Conservation (phyloP, 1,140 invertebrate species). For the Araneus ventricosus region DNA sequence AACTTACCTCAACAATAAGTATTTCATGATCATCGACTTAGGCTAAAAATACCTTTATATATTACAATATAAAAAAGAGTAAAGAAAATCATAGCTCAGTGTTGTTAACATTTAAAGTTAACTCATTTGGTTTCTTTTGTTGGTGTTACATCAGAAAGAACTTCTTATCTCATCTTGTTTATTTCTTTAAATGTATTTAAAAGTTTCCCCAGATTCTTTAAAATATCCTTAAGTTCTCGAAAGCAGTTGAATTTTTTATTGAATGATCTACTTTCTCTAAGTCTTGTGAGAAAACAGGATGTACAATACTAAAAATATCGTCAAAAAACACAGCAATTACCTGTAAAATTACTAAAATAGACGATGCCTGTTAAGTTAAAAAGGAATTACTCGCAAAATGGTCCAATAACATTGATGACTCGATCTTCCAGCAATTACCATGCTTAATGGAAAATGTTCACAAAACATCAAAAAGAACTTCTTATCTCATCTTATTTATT, state of each 20-base stretch:
- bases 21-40: too few relatives aligned
- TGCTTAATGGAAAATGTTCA: conserved; percentile 57
- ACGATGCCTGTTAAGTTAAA: conserved; percentile 22
- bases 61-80: too few relatives aligned
- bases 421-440: conserved; percentile 51
- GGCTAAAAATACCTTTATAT: too few relatives aligned
- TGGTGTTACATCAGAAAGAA: too few relatives aligned
- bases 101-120: too few relatives aligned
- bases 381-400: conserved; percentile 33
- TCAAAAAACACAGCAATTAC: background rate
- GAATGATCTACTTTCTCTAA: background rate
- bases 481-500: background rate
- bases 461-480: too few relatives aligned
- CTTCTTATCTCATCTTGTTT: background rate
- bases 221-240: background rate
- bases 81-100: too few relatives aligned
- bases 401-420: conserved; percentile 56
- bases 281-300: background rate
- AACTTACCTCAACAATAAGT: too few relatives aligned
- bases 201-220: background rate
- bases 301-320: background rate
- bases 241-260: background rate
- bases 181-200: background rate
- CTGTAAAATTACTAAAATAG: conserved; percentile 35
- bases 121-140: too few relatives aligned